These are phyloP conservation scores for Microctenopoma lineatum DNA, from an alignment of 2,797 vertebrate species.

Conservation along the genomic window DNA sequence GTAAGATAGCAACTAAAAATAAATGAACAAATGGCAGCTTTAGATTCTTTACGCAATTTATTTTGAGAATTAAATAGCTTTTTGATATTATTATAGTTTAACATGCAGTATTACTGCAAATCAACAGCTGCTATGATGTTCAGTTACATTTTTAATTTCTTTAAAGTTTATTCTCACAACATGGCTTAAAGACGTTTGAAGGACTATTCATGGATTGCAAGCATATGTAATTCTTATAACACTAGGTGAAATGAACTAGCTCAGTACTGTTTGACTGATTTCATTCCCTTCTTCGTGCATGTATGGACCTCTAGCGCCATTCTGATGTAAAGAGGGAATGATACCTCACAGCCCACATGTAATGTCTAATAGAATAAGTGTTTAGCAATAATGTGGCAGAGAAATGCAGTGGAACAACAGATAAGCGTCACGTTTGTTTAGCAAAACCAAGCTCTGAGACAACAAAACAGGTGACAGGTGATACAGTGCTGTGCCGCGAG, in stretches of 20 bases:
- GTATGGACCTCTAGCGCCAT: slow-evolving; percentile 28
- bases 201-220: slow-evolving; percentile 38
- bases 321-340: slow-evolving; percentile 42
- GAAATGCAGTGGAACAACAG: slow-evolving; percentile 15
- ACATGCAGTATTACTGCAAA: slow-evolving; percentile 9
- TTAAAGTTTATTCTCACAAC: slow-evolving; percentile 27
- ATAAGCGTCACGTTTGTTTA: slow-evolving; percentile 23
- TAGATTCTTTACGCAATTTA: slow-evolving; percentile 6
- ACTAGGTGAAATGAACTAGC: slow-evolving; percentile 10
- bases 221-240: slow-evolving; percentile 28
- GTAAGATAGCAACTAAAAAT: slow-evolving; percentile 11
- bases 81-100: slow-evolving; percentile 11
- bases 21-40: not conserved
- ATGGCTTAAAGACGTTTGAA: not conserved
- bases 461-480: slow-evolving; percentile 30
- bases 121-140: slow-evolving; percentile 8
- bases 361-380: slow-evolving; percentile 38
- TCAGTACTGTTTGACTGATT: slow-evolving; percentile 28
- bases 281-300: slow-evolving; percentile 13
- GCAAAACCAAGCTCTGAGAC: slow-evolving; percentile 30
- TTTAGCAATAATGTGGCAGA: slow-evolving; percentile 22
- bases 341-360: slow-evolving; percentile 43
- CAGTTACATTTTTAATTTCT: slow-evolving; percentile 28
- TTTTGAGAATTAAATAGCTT: slow-evolving; percentile 15
- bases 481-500: slow-evolving; percentile 3